Base-by-base conservation (phyloP, 2,113 vertebrate genomes). In the Gavialis gangeticus region DNA sequence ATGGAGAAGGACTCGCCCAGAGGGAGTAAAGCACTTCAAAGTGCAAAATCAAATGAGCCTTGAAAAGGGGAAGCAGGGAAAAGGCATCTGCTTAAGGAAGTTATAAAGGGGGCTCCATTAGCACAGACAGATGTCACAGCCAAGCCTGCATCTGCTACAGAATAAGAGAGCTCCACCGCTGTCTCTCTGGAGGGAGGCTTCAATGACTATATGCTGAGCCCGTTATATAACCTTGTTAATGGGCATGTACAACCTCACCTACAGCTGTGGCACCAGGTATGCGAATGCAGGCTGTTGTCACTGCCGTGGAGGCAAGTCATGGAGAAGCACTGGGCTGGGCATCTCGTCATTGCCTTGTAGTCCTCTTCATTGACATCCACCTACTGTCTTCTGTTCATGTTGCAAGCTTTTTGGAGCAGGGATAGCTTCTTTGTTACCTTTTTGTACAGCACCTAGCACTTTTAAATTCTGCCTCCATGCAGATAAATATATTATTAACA, bases 21-120 rank as follows among this genome's bases (percentile, higher is more conserved):
- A 85, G 90, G 93, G 93, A 87, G 84, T 80, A 24, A 75, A 76
- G 14, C 79, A 85, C 92, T 94, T 94, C 90, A 94, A 94, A 97
- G 90, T 5, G 5, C 2, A 58, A 30, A 87, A 94, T 71, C 90
- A 92, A 94, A 76, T 4, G 3, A 60, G 34, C 9, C 84, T 63
- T 21, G 30, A n/a, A 15, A 90, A 91, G 2, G 1, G 60, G 6
- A 25, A 27, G 58, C 81, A 59, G 71, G 1, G 21, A 71, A 92
- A 94, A 71, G 84, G 89, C 87, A 82, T 55, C 87, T 94, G 89
- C 89, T 58, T 25, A 0, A 18, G 79, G 79, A 78, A 82, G 57
- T 22, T 66, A 85, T 0, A 13, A 15, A 79, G 87, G 84, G 62
- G 34, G 4, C 6, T 88, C 56, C 0, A 3, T 18, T 0, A 46